Percentiles rank a stretch among this genome's conserved stretches.
Conservation (phyloP, 2,888 invertebrate genomes). For the Cataglyphis livida region DNA sequence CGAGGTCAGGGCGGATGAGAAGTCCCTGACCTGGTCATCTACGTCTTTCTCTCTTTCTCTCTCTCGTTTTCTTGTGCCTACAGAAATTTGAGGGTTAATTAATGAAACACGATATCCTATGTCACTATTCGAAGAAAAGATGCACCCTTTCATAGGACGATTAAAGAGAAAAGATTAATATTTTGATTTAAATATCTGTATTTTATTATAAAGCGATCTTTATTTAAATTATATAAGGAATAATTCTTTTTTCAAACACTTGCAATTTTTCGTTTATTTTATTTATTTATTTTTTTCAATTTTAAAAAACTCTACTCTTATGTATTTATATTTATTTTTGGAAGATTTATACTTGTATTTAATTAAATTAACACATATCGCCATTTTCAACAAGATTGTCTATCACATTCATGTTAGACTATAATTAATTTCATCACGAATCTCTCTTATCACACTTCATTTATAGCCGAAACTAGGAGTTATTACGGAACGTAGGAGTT, state of each 20-base stretch:
- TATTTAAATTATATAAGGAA: neutral
- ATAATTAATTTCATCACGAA: neutral
- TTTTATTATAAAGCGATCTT: neutral
- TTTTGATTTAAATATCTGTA: neutral
- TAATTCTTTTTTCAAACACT: neutral
- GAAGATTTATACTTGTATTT: neutral
- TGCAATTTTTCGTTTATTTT: neutral
- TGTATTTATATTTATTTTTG: neutral
- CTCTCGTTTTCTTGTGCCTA: slow-evolving; percentile 57
- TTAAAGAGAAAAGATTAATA: neutral
- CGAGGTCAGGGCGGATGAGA: slow-evolving; percentile 78
- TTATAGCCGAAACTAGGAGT: neutral
- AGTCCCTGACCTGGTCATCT: slow-evolving; percentile 82
- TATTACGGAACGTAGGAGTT: neutral
- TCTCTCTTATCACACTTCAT: neutral
- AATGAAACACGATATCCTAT: slow-evolving; percentile 40
- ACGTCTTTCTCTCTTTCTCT: slow-evolving; percentile 64
- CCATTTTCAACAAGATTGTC: neutral
- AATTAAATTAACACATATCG: neutral
- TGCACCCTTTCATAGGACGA: neutral
- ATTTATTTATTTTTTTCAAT: neutral
- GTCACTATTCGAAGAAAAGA: neutral
- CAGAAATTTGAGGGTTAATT: slow-evolving; percentile 59
- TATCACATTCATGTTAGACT: neutral
- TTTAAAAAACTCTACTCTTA: neutral